phyloP scores from a whole-genome alignment of 2,797 vertebrate species.

The Sardinella longiceps region DNA sequence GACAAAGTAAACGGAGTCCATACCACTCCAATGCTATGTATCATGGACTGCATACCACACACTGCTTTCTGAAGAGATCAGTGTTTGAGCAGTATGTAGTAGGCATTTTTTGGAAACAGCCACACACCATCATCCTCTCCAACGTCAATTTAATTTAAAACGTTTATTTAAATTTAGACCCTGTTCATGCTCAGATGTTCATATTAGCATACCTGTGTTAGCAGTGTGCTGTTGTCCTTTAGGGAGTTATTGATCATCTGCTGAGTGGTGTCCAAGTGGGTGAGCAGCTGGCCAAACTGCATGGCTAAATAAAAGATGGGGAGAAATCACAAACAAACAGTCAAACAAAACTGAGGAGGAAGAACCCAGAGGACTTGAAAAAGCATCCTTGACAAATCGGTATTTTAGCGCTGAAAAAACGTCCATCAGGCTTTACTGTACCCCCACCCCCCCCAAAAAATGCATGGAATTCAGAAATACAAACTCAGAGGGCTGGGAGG shows the following conservation, averaged over 20 bases:
- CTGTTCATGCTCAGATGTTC: too few relatives aligned
- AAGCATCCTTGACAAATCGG: background rate
- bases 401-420: too few relatives aligned
- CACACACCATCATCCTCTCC: too few relatives aligned
- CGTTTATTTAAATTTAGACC: too few relatives aligned
- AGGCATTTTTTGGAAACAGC: too few relatives aligned
- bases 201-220: slow-evolving; percentile 79
- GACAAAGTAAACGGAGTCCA: too few relatives aligned
- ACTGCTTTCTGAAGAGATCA: too few relatives aligned
- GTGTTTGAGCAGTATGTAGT: too few relatives aligned
- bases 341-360: background rate
- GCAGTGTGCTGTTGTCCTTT: slow-evolving; percentile 84
- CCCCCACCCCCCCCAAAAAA: too few relatives aligned
- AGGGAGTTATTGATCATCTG: slow-evolving; percentile 89
- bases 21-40: too few relatives aligned
- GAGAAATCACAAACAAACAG: slow-evolving; percentile 14
- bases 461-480: background rate
- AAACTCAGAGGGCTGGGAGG: background rate
- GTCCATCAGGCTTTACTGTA: background rate
- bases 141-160: too few relatives aligned
- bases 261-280: slow-evolving; percentile 92
- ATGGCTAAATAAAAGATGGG: slow-evolving; percentile 77
- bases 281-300: slow-evolving; percentile 93
- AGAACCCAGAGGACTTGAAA: background rate
- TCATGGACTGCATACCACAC: too few relatives aligned